A percentile compares a stretch with the other conserved stretches of the same genome.
These are phyloP conservation scores for Agrypnia vestita DNA, from an alignment of 1,140 invertebrate species.

Conservation along the genomic window DNA sequence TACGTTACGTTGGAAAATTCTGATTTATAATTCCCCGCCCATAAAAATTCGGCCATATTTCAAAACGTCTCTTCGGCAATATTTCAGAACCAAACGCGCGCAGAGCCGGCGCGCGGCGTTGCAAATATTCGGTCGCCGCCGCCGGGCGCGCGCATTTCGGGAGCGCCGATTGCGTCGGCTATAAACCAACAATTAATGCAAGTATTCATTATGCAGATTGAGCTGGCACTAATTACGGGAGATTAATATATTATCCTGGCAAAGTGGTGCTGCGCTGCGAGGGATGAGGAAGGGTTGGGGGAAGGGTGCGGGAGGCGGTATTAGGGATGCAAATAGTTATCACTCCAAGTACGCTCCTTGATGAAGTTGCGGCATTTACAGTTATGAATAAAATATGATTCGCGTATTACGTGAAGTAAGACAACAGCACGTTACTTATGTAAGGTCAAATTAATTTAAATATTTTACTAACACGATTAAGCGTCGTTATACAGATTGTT, in stretches of 20 bases:
- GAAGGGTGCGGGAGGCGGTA: not conserved
- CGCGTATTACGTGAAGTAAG: too few relatives aligned
- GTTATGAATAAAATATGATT: too few relatives aligned
- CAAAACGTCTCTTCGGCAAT: too few relatives aligned
- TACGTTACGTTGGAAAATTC: too few relatives aligned
- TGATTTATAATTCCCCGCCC: too few relatives aligned
- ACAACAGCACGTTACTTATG: too few relatives aligned
- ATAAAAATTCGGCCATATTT: too few relatives aligned
- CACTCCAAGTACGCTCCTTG: not conserved
- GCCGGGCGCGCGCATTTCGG: not conserved
- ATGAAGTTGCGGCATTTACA: not conserved
- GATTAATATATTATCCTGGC: slow-evolving; percentile 40
- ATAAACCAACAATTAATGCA: slow-evolving; percentile 44
- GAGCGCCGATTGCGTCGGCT: not conserved
- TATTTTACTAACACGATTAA: too few relatives aligned
- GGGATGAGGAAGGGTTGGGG: not conserved
- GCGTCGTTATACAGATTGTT: too few relatives aligned
- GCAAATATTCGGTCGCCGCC: not conserved
- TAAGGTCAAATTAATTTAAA: too few relatives aligned
- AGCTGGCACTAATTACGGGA: slow-evolving; percentile 36
- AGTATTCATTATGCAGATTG: slow-evolving; percentile 49
- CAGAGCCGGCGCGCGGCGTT: too few relatives aligned
- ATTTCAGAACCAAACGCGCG: too few relatives aligned
- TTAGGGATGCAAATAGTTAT: slow-evolving; percentile 13
- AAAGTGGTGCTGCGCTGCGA: not conserved